Percentiles rank a stretch among this genome's conserved stretches.
Conservation (phyloP, 2,113 vertebrate species). For the Desmodus rotundus region DNA sequence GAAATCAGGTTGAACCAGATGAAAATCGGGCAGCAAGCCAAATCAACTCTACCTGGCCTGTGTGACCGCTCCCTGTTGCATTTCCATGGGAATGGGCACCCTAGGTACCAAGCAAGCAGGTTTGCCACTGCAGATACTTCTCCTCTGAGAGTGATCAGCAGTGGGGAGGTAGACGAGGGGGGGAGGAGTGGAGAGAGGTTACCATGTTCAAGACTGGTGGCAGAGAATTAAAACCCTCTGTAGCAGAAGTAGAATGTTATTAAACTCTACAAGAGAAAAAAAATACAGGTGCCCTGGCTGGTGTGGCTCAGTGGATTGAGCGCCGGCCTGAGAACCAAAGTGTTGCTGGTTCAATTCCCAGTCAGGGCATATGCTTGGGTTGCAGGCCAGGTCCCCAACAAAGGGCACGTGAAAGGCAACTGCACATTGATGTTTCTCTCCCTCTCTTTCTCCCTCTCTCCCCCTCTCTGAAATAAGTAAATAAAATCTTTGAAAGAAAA, state of each 20-base stretch:
- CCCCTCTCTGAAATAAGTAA: too few relatives aligned
- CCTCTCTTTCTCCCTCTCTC: too few relatives aligned
- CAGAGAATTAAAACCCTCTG: background rate
- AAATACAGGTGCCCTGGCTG: too few relatives aligned
- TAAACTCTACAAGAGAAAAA: background rate
- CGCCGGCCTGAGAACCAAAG: too few relatives aligned
- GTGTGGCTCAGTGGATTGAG: too few relatives aligned
- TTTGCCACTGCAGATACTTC: background rate
- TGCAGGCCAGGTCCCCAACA: too few relatives aligned
- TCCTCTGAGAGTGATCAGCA: background rate
- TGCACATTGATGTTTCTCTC: too few relatives aligned
- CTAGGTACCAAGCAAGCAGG: background rate
- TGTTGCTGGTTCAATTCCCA: too few relatives aligned
- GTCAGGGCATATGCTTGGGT: too few relatives aligned
- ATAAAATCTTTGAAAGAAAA: too few relatives aligned
- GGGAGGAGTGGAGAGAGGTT: background rate
- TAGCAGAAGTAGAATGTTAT: background rate
- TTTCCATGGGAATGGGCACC: background rate
- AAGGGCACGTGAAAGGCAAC: too few relatives aligned
- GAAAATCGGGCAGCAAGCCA: background rate
- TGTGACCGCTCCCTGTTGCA: background rate
- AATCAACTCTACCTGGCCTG: background rate
- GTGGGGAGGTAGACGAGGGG: accelerated
- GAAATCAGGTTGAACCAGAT: slow-evolving; percentile 21
- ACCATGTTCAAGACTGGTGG: background rate